Evolutionary conservation across 2,113 vertebrate species (phyloP).

Genomic region (Muntiacus muntjak): DNA sequence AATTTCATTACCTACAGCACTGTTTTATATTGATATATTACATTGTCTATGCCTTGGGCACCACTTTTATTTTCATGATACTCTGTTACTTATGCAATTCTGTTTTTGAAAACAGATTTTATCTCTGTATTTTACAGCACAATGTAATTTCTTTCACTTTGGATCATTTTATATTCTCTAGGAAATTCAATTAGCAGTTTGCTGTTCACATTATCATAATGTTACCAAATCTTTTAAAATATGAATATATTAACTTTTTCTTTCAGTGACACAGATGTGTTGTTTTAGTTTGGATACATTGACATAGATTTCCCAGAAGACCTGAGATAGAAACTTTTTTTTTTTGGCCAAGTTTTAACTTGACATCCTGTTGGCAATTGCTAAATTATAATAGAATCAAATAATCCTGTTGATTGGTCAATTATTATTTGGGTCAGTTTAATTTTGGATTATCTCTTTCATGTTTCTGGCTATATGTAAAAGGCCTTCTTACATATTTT

Average conservation of each 20-base stretch:
- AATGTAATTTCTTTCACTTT: background rate
- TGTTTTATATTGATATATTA: background rate
- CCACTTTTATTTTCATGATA: slow-evolving; percentile 12
- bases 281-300: background rate
- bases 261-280: background rate
- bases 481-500: background rate
- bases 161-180: background rate
- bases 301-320: background rate
- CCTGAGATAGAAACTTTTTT: background rate
- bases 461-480: background rate
- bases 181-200: background rate
- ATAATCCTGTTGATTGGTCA: background rate
- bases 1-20: background rate
- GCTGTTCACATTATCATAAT: background rate
- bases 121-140: background rate
- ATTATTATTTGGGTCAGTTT: background rate
- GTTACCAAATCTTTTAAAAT: background rate
- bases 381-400: background rate
- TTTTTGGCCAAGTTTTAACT: background rate
- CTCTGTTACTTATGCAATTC: background rate
- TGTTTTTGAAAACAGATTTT: slow-evolving; percentile 23
- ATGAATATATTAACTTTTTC: background rate
- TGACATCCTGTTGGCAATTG: background rate
- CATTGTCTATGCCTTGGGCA: background rate
- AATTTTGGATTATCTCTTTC: background rate